Conservation (phyloP, 2,113 vertebrate genomes). For the Furnarius figulus region DNA sequence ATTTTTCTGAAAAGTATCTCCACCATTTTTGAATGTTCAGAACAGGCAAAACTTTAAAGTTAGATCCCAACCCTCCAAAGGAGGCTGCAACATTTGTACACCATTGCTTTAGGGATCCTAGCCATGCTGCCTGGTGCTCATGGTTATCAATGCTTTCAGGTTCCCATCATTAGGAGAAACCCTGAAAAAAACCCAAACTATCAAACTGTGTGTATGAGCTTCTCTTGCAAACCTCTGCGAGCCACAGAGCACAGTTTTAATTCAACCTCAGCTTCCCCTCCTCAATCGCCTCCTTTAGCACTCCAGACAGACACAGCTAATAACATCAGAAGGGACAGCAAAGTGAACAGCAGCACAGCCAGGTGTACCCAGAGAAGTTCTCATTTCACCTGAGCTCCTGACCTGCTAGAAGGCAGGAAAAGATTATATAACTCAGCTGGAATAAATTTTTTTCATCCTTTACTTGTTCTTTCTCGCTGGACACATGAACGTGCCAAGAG, state of each 20-base stretch:
- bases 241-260: not conserved
- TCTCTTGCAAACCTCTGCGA: not conserved
- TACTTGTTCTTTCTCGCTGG: not conserved
- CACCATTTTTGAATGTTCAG: not conserved
- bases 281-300: not conserved
- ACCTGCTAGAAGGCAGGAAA: not conserved
- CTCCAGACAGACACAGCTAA: not conserved
- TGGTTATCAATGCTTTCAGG: not conserved
- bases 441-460: not conserved
- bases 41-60: not conserved
- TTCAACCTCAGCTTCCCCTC: not conserved
- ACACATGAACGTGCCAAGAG: not conserved
- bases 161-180: not conserved
- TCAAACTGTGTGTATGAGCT: rapidly evolving
- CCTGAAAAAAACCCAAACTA: not conserved
- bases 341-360: not conserved
- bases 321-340: not conserved
- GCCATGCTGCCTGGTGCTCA: not conserved
- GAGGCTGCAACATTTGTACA: not conserved
- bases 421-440: not conserved
- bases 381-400: not conserved
- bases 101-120: not conserved
- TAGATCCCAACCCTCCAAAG: not conserved
- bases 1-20: not conserved
- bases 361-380: not conserved